Conservation (phyloP, 2,888 invertebrate genomes). For the Tenodera sinensis region DNA sequence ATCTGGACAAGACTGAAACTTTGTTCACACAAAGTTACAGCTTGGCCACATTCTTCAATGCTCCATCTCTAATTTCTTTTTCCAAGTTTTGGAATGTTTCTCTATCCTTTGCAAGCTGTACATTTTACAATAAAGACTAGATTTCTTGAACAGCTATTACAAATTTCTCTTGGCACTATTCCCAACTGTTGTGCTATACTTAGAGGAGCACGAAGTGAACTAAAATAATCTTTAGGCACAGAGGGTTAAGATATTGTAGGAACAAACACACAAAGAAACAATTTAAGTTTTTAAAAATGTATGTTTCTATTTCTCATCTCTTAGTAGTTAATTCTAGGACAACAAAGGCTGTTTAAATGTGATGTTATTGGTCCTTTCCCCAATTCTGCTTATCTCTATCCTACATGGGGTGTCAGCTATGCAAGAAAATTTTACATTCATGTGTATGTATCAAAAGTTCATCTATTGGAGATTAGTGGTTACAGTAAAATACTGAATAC, state of each 20-base stretch:
- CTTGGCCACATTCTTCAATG: background rate
- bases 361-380: slow-evolving; percentile 9
- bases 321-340: background rate
- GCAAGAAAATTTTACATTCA: background rate
- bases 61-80: background rate
- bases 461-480: background rate
- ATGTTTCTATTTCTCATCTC: background rate
- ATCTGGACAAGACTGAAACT: background rate
- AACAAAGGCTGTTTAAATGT: background rate
- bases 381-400: background rate
- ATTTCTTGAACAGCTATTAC: slow-evolving; percentile 41
- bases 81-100: slow-evolving; percentile 3
- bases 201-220: background rate
- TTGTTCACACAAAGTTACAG: slow-evolving; percentile 1
- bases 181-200: background rate
- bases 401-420: background rate
- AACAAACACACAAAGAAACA: background rate
- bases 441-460: background rate
- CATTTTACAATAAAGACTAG: slow-evolving; percentile 41
- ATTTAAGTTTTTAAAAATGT: background rate
- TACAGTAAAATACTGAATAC: background rate
- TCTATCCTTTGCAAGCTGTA: background rate
- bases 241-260: background rate
- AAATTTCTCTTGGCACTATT: slow-evolving; percentile 34
- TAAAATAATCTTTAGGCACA: slow-evolving; percentile 8